Evolutionary conservation across 2,888 invertebrate species (phyloP), one percentile per base, ranked within the genome.

Genomic region (Thecophora atra): DNA sequence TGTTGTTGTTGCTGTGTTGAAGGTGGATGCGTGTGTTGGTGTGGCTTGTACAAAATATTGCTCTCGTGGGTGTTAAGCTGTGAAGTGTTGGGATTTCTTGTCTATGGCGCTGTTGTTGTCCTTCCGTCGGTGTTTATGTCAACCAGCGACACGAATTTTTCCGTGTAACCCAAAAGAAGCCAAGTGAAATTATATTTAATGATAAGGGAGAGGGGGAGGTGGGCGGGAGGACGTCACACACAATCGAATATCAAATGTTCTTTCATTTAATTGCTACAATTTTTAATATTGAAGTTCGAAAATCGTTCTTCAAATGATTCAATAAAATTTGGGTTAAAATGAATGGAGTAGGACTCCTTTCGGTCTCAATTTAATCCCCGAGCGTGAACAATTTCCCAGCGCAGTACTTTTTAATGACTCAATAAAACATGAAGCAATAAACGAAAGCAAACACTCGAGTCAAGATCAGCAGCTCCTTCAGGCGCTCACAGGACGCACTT

Each of bases 51-150:
- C n/a, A 79, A 81, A 81, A 81, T 83, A 82, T 81, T 82, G 80
- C 81, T 81, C 82, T 81, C 82, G 81, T 79, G 83, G 80, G 83
- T 83, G 83, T 83, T 83, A 84, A 84, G 84, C 83, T 82, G 83
- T 81, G 83, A 84, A 83, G 79, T 81, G 79, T 80, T 80, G 78
- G 44, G 56, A 60, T 71, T 64, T 64, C 65, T 54, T 11, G n/a
- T 52, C 1, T 0, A 52, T 63, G 37, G 42, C 51, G 19, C 19
- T 52, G 63, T 44, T 56, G 24, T 60, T 62, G 30, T 47, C 47
- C 28, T 54, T 8, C 58, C 24, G 58, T 15, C 17, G 58, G 15
- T 28, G 58, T 58, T 58, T 37, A 37, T 63, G 63, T 30, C 30
- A 63, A 24, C 11, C 24, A 13, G 56, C 24, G 56, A n/a, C 47